Percentiles rank a stretch among this genome's conserved stretches.
These are phyloP conservation scores for Tenebrosternarchus preto DNA, from an alignment of 2,113 vertebrate genomes.

Conservation along the genomic window DNA sequence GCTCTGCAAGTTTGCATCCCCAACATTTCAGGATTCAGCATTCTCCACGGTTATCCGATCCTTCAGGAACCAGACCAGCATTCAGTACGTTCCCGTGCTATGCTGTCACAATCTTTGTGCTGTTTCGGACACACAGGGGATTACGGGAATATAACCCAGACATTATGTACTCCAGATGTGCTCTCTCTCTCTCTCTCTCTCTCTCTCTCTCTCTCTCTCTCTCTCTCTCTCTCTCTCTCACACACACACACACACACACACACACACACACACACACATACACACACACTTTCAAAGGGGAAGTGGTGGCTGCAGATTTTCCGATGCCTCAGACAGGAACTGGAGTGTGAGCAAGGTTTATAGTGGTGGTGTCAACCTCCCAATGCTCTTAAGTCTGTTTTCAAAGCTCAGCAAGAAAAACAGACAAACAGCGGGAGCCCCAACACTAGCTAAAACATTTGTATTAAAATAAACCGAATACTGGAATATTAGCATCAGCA, in stretches of 20 bases:
- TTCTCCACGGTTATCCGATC: conserved; percentile 34
- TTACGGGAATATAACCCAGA: conserved; percentile 18
- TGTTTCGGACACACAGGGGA: conserved; percentile 18
- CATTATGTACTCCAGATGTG: conserved; percentile 41
- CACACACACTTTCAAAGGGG: conserved; percentile 54
- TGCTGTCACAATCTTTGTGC: conserved; percentile 27
- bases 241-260: conserved; percentile 17
- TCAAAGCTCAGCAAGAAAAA: not conserved
- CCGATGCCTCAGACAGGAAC: conserved; percentile 58
- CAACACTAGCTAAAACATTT: not conserved
- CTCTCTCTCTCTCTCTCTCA: no score
- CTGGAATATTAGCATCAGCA: not conserved
- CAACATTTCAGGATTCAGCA: conserved; percentile 18
- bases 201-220: not conserved
- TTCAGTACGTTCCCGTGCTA: conserved; percentile 32
- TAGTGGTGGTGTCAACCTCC: not conserved
- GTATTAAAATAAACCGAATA: not conserved
- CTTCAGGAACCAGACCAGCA: conserved; percentile 16
- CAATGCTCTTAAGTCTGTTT: not conserved
- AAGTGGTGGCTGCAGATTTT: conserved; percentile 57
- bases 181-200: not conserved
- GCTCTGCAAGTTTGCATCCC: not conserved
- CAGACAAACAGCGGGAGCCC: no score
- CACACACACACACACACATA: conserved; percentile 14
- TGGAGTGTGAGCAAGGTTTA: conserved; percentile 29